Conservation (phyloP, 2,888 invertebrate genomes). For the Zele albiditarsus region DNA sequence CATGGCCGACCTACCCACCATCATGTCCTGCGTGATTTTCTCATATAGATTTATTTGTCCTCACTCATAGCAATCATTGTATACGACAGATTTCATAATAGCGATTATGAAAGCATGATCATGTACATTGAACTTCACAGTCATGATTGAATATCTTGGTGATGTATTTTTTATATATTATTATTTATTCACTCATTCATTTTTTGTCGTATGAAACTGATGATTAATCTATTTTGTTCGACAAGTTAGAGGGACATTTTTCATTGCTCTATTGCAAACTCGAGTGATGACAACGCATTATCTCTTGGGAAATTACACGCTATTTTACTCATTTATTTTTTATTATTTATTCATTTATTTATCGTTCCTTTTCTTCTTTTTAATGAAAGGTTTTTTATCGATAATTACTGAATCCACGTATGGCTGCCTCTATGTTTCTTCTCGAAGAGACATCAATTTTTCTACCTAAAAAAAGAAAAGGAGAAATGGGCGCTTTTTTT, state of each 20-base stretch:
- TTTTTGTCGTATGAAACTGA: not conserved
- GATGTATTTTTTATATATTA: not conserved
- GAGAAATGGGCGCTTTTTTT: too few relatives aligned
- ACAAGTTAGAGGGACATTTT: not conserved
- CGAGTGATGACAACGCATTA: slow-evolving; percentile 17
- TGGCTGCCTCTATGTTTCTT: too few relatives aligned
- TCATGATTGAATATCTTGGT: not conserved
- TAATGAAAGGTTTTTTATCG: not conserved
- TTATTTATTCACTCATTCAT: not conserved
- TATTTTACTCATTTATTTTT: not conserved
- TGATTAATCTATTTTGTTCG: not conserved
- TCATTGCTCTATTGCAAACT: slow-evolving; percentile 21
- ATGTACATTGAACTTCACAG: not conserved
- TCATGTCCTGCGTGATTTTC: slow-evolving; percentile 33
- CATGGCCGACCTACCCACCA: slow-evolving; percentile 54
- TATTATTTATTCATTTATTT: too few relatives aligned
- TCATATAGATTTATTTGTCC: slow-evolving; percentile 27
- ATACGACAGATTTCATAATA: slow-evolving; percentile 10
- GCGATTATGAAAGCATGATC: slow-evolving; percentile 26
- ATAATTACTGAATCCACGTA: too few relatives aligned
- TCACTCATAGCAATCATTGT: slow-evolving; percentile 8
- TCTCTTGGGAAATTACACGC: slow-evolving; percentile 31
- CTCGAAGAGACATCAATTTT: too few relatives aligned
- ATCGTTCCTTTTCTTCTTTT: too few relatives aligned
- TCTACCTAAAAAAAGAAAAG: too few relatives aligned